Evolutionary conservation across 1,140 invertebrate genomes (phyloP).

Genomic region (Ceratoteleas bidentatus): DNA sequence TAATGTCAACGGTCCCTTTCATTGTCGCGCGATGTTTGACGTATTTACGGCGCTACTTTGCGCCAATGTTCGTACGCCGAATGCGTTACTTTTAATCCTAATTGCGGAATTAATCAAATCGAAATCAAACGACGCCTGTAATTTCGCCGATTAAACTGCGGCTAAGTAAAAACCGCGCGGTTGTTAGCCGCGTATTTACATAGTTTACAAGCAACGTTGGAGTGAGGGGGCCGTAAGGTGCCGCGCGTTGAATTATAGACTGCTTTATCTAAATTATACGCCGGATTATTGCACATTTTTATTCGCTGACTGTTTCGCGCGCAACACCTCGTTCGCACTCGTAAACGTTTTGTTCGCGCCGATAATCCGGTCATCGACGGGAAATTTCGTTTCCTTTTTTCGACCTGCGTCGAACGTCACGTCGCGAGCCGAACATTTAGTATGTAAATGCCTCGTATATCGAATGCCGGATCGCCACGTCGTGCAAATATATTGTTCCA

Average conservation of each 20-base stretch:
- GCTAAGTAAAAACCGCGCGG: conserved; percentile 52
- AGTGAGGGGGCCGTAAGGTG: conserved; percentile 39
- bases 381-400: neutral
- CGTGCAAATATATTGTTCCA: conserved; percentile 7
- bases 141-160: conserved; percentile 54
- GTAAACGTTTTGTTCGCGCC: conserved; percentile 40
- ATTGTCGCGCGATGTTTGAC: conserved; percentile 30
- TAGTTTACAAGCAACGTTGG: conserved; percentile 53
- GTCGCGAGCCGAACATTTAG: neutral
- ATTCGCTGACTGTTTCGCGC: conserved; percentile 41
- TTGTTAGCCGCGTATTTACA: conserved; percentile 57
- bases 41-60: conserved; percentile 17
- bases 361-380: neutral
- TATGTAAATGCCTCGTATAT: conserved; percentile 2
- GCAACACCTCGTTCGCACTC: conserved; percentile 30
- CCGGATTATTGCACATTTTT: conserved; percentile 56
- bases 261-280: conserved; percentile 63
- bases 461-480: conserved; percentile 5
- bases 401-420: neutral
- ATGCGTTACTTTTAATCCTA: conserved; percentile 43
- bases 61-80: conserved; percentile 31
- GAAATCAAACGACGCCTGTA: conserved; percentile 53
- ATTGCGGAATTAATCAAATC: conserved; percentile 52
- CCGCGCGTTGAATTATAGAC: conserved; percentile 55
- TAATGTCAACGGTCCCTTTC: conserved; percentile 10